These are phyloP conservation scores for Chrysina gloriosa DNA, from an alignment of 2,888 invertebrate species.

Conservation along the genomic window DNA sequence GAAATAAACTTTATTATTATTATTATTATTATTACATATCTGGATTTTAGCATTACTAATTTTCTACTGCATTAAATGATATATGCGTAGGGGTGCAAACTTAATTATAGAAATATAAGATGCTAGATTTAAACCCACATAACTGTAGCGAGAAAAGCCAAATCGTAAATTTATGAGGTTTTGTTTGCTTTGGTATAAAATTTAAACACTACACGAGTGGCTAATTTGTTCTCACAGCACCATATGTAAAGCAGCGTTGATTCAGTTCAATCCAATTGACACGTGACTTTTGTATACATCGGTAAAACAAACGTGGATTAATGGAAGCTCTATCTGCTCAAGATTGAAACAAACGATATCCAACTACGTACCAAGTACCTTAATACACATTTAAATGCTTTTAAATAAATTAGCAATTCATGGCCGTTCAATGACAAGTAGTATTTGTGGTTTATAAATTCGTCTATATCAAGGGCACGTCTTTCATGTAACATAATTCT, in stretches of 20 bases:
- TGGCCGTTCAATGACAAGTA: constrained; percentile 47
- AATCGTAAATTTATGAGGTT: background rate
- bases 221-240: constrained; percentile 43
- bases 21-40: too few relatives aligned
- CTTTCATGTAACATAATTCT: constrained; percentile 37
- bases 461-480: constrained; percentile 43
- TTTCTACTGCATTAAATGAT: too few relatives aligned
- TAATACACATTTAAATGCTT: constrained; percentile 50
- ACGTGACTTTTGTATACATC: constrained; percentile 45
- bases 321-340: constrained; percentile 43
- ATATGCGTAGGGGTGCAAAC: too few relatives aligned
- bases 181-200: constrained; percentile 10
- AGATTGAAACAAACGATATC: constrained; percentile 47
- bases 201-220: constrained; percentile 36
- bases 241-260: constrained; percentile 41
- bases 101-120: background rate
- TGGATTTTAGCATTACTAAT: too few relatives aligned
- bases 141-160: background rate
- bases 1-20: too few relatives aligned
- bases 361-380: constrained; percentile 42
- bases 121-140: background rate
- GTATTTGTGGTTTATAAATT: constrained; percentile 49
- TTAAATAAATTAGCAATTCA: constrained; percentile 54
- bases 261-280: constrained; percentile 42
- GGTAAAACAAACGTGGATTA: constrained; percentile 46